Conservation (phyloP, 2,797 vertebrate species). For the Paedocypris micromegethes region DNA sequence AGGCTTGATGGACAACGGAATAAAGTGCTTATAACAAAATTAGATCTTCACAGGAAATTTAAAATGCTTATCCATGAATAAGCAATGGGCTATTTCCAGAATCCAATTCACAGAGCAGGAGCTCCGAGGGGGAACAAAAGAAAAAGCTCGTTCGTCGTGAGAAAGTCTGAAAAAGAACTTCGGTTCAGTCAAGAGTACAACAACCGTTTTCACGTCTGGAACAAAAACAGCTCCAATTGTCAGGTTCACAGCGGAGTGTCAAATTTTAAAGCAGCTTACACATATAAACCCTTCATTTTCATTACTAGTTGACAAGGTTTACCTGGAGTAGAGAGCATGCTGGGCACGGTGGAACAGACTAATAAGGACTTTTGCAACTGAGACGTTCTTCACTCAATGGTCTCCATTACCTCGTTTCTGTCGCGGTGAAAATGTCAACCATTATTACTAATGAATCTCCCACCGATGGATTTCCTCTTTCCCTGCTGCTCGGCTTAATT, state of each 20-base stretch:
- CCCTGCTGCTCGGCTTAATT: conserved; percentile 69
- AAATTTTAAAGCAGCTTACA: too few species aligned
- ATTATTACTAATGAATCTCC: conserved; percentile 67
- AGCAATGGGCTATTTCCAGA: background rate
- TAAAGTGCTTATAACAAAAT: too few species aligned
- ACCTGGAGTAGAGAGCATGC: too few species aligned
- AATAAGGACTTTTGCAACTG: background rate
- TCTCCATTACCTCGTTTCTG: conserved; percentile 45
- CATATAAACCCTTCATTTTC: too few species aligned
- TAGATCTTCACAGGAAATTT: background rate
- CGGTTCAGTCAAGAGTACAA: too few species aligned
- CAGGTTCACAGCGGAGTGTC: too few species aligned
- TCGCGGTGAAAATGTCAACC: conserved; percentile 65
- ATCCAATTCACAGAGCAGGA: background rate
- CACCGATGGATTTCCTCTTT: conserved; percentile 60
- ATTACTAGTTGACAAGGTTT: too few species aligned
- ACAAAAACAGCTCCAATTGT: too few species aligned
- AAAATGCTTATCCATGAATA: background rate
- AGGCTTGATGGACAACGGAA: background rate
- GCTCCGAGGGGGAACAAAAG: background rate
- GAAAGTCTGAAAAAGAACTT: too few species aligned
- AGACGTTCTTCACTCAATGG: conserved; percentile 34
- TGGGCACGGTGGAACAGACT: too few species aligned
- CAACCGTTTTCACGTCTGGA: too few species aligned
- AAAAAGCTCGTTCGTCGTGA: too few species aligned